phyloP scores from a whole-genome alignment of 2,888 invertebrate genomes.

The Blastobasis lacticolella region DNA sequence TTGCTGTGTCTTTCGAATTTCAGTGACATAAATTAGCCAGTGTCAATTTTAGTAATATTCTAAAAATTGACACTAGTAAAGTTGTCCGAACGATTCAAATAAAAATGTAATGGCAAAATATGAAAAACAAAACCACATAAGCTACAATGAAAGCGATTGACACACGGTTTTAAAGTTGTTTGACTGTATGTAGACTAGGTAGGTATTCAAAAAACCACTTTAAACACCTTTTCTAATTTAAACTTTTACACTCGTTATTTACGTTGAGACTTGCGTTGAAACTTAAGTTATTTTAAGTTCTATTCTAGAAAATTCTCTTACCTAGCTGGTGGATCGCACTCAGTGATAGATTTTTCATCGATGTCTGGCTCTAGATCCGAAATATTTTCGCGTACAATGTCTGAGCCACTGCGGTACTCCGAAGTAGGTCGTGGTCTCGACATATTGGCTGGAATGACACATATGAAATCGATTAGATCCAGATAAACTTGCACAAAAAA shows the following conservation, averaged over 20 bases:
- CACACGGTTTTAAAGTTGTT: conserved; percentile 3
- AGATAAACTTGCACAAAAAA: no score
- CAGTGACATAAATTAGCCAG: no score
- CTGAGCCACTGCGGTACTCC: conserved; percentile 66
- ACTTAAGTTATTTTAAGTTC: background rate
- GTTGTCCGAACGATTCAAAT: conserved; percentile 14
- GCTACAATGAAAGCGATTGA: conserved; percentile 69
- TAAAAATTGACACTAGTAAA: conserved; percentile 16
- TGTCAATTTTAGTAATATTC: no score
- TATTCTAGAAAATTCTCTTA: conserved; percentile 34
- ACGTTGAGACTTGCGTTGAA: no score
- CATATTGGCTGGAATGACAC: conserved; percentile 45
- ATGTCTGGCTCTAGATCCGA: conserved; percentile 72
- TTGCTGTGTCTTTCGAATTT: no score
- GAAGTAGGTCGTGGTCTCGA: conserved; percentile 60
- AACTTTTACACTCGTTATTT: conserved; percentile 6
- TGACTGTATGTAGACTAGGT: no score
- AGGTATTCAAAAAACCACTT: no score
- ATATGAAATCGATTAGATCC: background rate
- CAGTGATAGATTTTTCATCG: conserved; percentile 49
- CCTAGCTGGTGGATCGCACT: conserved; percentile 81
- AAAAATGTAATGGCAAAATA: background rate
- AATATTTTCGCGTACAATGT: conserved; percentile 74
- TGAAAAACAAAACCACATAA: conserved; percentile 35
- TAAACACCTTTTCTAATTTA: conserved; percentile 9